Base-by-base conservation (phyloP, 2,888 invertebrate species). In the Trachelus stipa region DNA sequence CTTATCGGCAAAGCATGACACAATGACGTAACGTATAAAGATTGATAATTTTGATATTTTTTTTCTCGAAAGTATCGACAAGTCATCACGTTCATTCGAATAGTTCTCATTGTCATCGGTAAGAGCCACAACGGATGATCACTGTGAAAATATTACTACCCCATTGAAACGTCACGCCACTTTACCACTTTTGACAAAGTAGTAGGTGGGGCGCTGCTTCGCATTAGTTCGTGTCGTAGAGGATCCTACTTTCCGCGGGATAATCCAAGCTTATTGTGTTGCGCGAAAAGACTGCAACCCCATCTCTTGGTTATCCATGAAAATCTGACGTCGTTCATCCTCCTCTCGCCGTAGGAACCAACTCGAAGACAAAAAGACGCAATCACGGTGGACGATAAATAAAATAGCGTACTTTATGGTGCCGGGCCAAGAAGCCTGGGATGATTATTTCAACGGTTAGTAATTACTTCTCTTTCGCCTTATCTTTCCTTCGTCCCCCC, bases 401-500 rank as follows among this genome's bases (percentile, higher is more conserved):
- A 83, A 85, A 83, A 83, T 82, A 84, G 79, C 77, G 40, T 78
- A 77, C 79, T 75, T 71, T 30, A 76, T 75, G 74, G 75, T 79
- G 78, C 74, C 79, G 40, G 78, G 76, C 81, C 77, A 78, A 73
- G 73, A 81, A 56, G 76, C 78, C 78, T 76, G 56, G 83, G 82
- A 88, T 86, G 86, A 88, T 88, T 88, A 88, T 88, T 88, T 87
- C 86, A 87, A 86, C 85, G 87, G 86, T 87, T 86, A 87, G 89
- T 89, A 90, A 90, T 90, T 89, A 90, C 87, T 89, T 88, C 86
- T 85, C 85, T 86, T 83, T 85, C 85, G 84, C 87, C 88, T 85
- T 85, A 83, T 82, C 84, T 84, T 79, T 81, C 80, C 80, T 81
- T 78, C 82, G 80, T 81, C 80, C 81, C 3, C 11, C 35, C 34